Conservation (phyloP, 2,113 vertebrate species). For the Myotis lucifugus region DNA sequence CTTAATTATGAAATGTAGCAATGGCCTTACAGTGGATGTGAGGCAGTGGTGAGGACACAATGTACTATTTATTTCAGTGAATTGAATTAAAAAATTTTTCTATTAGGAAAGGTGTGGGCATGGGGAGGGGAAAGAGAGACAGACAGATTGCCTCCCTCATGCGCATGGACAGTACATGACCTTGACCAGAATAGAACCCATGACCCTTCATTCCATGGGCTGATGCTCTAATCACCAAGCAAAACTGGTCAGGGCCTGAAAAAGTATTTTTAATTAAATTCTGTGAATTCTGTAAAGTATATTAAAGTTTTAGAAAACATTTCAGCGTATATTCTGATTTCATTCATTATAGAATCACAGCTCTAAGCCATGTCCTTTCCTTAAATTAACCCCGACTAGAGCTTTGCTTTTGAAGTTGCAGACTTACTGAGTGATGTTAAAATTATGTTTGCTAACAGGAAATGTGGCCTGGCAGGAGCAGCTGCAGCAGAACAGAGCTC, state of each 20-base stretch:
- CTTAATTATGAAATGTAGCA: neutral
- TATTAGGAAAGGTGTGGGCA: no score
- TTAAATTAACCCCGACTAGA: neutral
- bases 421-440: neutral
- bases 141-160: no score
- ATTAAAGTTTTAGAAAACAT: neutral
- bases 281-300: neutral
- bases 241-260: neutral
- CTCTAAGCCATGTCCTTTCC: neutral
- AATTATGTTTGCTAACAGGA: constrained; percentile 83
- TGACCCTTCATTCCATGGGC: no score
- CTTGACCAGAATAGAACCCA: no score
- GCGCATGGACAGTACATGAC: no score
- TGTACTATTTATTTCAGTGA: neutral
- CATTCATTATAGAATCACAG: neutral
- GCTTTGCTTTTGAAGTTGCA: neutral
- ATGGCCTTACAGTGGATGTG: neutral
- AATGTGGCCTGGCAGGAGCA: constrained; percentile 87
- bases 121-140: no score
- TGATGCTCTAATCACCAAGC: no score
- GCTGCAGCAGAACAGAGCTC: constrained; percentile 83
- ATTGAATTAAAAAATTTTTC: neutral
- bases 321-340: neutral
- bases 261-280: neutral
- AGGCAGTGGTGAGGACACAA: neutral